Percentiles rank a stretch among this genome's conserved stretches.
Evolutionary conservation across 1,140 invertebrate genomes (phyloP).

Genomic region (Lepidurus couesii): DNA sequence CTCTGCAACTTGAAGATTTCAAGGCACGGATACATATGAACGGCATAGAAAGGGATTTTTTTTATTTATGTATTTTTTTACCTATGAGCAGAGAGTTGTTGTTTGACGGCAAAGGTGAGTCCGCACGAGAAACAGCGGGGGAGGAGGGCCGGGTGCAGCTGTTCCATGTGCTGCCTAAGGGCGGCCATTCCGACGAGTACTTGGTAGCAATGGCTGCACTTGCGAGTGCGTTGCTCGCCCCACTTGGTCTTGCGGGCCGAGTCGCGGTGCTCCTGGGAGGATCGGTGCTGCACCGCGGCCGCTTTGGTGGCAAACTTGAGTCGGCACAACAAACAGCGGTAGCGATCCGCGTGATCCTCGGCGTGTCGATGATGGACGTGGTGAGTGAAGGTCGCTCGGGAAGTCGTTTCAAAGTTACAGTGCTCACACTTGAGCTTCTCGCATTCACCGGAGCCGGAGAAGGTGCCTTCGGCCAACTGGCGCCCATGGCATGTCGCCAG

Average conservation of each 20-base stretch:
- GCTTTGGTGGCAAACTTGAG: slow-evolving; percentile 54
- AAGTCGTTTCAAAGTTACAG: slow-evolving; percentile 12
- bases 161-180: slow-evolving; percentile 59
- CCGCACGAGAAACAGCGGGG: slow-evolving; percentile 62
- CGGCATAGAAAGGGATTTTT: not conserved
- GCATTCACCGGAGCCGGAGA: slow-evolving; percentile 40
- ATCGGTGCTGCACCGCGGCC: slow-evolving; percentile 62
- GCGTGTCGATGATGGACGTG: slow-evolving; percentile 54
- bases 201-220: slow-evolving; percentile 56
- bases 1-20: too few species aligned
- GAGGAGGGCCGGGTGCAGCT: slow-evolving; percentile 54
- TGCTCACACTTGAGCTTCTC: not conserved
- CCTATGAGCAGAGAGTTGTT: slow-evolving; percentile 61
- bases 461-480: slow-evolving; percentile 56
- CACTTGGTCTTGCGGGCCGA: slow-evolving; percentile 46
- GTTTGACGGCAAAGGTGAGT: slow-evolving; percentile 57
- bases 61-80: not conserved
- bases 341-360: slow-evolving; percentile 44
- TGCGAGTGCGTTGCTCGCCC: slow-evolving; percentile 45
- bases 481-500: slow-evolving; percentile 50
- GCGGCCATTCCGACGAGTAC: slow-evolving; percentile 51
- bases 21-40: too few species aligned
- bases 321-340: slow-evolving; percentile 61
- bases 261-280: slow-evolving; percentile 53
- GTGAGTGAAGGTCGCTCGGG: slow-evolving; percentile 56